Conservation (phyloP, 2,797 vertebrate species). For the Neoniphon sammara region DNA sequence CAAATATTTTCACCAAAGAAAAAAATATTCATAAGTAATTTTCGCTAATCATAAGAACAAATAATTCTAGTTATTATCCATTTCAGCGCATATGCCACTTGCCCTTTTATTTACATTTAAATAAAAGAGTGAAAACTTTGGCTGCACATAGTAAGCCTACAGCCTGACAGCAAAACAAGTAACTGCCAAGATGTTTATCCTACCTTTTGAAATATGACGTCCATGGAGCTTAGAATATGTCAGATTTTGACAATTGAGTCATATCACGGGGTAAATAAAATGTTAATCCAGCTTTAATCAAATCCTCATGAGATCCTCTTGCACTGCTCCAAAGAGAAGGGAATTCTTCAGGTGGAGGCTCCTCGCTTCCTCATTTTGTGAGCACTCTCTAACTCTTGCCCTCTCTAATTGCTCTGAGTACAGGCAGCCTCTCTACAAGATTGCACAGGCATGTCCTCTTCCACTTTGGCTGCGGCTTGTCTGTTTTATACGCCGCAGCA, state of each 20-base stretch:
- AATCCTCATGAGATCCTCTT: not conserved
- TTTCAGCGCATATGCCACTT: too few relatives aligned
- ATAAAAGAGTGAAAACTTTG: too few relatives aligned
- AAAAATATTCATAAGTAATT: not conserved
- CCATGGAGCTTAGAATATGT: slow-evolving; percentile 44
- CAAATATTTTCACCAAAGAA: not conserved
- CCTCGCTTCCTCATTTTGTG: slow-evolving; percentile 32
- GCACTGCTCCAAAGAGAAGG: not conserved
- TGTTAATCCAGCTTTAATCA: slow-evolving; percentile 24
- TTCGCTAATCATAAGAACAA: not conserved
- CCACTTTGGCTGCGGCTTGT: not conserved
- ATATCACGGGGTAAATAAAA: slow-evolving; percentile 19
- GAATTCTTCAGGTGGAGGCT: slow-evolving; percentile 22
- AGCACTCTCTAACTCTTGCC: too few relatives aligned
- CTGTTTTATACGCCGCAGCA: slow-evolving; percentile 64
- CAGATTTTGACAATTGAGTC: slow-evolving; percentile 17
- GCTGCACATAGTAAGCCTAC: too few relatives aligned
- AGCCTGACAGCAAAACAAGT: too few relatives aligned
- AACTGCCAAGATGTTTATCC: not conserved
- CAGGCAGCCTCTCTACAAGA: slow-evolving; percentile 36
- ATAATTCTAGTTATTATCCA: too few relatives aligned
- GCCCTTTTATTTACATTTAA: too few relatives aligned
- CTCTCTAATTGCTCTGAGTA: slow-evolving; percentile 8
- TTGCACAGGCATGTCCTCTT: slow-evolving; percentile 50
- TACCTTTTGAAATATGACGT: slow-evolving; percentile 59